Evolutionary conservation across 1,140 invertebrate genomes (phyloP).

Genomic region (Rhopalosiphum padi): DNA sequence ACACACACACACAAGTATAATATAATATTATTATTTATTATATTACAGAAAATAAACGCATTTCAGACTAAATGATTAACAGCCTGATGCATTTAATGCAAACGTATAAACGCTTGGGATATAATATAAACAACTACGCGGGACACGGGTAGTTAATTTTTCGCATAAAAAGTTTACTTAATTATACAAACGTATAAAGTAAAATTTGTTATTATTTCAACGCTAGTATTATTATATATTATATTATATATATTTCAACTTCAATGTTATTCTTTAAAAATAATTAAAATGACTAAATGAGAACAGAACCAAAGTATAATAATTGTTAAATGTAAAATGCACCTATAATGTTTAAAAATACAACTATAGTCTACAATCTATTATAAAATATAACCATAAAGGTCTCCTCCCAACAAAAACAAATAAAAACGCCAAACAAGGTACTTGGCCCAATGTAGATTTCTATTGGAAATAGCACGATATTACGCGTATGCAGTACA

Average conservation of each 20-base stretch:
- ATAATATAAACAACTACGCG: not conserved
- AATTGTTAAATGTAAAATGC: not conserved
- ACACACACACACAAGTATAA: not conserved
- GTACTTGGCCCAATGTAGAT: not conserved
- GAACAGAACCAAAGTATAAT: not conserved
- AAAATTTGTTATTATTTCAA: slow-evolving; percentile 31
- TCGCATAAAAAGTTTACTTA: not conserved
- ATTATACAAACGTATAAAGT: not conserved
- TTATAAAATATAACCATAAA: not conserved
- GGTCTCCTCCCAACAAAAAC: not conserved
- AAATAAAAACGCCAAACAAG: not conserved
- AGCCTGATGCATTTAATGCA: not conserved
- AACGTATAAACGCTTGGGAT: not conserved
- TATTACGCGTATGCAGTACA: not conserved
- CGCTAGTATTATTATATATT: too few species aligned
- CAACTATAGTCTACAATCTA: not conserved
- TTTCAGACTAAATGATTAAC: slow-evolving; percentile 23
- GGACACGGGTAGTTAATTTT: slow-evolving; percentile 45
- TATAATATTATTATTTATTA: not conserved
- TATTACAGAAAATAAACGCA: not conserved
- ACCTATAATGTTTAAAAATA: not conserved
- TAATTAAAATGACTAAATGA: not conserved
- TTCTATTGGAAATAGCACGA: not conserved
- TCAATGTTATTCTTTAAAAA: not conserved
- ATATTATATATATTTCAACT: not conserved